Evolutionary conservation across 2,797 vertebrate species (phyloP).

Genomic region (Protosalanx chinensis): DNA sequence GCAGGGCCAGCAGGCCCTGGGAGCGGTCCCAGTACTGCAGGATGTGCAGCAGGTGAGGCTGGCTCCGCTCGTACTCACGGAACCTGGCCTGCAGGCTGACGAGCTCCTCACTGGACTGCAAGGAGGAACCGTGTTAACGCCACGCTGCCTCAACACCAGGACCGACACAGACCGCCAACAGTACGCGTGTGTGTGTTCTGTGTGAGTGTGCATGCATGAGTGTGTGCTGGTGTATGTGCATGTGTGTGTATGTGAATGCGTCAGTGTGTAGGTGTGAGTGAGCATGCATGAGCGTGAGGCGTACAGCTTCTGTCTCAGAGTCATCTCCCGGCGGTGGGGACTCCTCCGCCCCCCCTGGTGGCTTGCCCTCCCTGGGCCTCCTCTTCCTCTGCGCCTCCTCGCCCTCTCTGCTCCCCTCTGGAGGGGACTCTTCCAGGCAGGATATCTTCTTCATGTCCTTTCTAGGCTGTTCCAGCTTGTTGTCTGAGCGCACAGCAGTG

Average conservation of each 20-base stretch:
- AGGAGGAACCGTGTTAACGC: neutral
- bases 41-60: slow-evolving; percentile 65
- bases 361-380: slow-evolving; percentile 43
- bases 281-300: neutral
- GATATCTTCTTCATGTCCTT: slow-evolving; percentile 48
- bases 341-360: slow-evolving; percentile 20
- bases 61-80: slow-evolving; percentile 68
- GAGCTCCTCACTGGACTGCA: slow-evolving; percentile 51
- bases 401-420: slow-evolving; percentile 46
- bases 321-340: slow-evolving; percentile 28
- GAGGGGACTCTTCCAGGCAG: slow-evolving; percentile 23
- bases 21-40: slow-evolving; percentile 81
- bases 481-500: slow-evolving; percentile 26
- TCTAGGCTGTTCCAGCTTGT: slow-evolving; percentile 38
- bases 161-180: neutral
- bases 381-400: slow-evolving; percentile 53
- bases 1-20: slow-evolving; percentile 61
- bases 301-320: slow-evolving; percentile 45
- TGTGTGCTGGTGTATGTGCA: neutral
- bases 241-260: neutral
- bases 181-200: neutral
- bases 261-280: neutral
- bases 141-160: neutral
- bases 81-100: slow-evolving; percentile 69
- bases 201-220: neutral